Base-by-base conservation (phyloP, 2,888 invertebrate species). In the Diloba caeruleocephala region DNA sequence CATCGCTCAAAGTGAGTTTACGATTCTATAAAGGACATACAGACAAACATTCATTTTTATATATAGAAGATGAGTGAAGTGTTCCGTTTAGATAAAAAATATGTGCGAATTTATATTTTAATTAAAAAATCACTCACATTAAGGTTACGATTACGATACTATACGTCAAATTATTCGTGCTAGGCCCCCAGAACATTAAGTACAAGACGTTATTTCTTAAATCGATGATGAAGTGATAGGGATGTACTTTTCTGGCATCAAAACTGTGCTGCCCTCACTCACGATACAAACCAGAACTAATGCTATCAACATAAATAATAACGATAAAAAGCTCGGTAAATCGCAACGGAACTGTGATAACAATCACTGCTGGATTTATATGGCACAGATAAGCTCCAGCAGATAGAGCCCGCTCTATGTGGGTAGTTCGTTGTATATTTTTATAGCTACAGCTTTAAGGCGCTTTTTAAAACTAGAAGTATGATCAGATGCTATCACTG, bases 261-360 rank as follows among this genome's bases (percentile, higher is more conserved):
- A 13, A 44, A 25, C 14, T 15, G 32, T 13, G n/a, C 38, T 53
- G 36, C 25, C 31, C 15, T 3, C 31, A 32, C 13, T 5, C 32
- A 32, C 17, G 17, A 39, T 10, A 44, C 19, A 26, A 15, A 26
- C 46, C 28, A 39, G 14, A 66, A 58, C 48, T 62, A 68, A 48
- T 37, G 46, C 44, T 50, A 69, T 65, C 65, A 45, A 53, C 48
- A 61, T 69, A 65, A 66, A 68, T 68, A 69, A 57, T 70, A 70
- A 57, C 51, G 65, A 69, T 69, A 70, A 65, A 56, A 58, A 34
- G 32, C 55, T 44, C 37, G 9, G 60, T 69, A 68, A 69, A 70
- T 69, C 66, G 65, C 57, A 44, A 53, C 41, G 50, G 50, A 61
- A 31, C 44, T 13, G 0, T 38, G 68, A 69, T 69, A 70, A 49